phyloP scores from a whole-genome alignment of 1,140 invertebrate species.

The Pentalonia nigronervosa region DNA sequence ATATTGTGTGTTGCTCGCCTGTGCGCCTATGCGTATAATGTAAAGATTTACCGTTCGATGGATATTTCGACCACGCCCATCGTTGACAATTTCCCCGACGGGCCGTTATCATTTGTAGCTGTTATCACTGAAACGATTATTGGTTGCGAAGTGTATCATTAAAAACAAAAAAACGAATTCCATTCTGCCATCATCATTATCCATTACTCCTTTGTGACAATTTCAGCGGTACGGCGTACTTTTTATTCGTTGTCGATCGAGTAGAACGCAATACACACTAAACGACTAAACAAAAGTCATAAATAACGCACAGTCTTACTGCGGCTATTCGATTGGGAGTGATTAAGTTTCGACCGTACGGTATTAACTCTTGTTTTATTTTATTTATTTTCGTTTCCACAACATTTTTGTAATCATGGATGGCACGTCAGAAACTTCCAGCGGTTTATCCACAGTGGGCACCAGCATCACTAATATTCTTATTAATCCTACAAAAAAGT shows the following conservation, averaged over 20 bases:
- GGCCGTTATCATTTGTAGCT: neutral
- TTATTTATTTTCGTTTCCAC: neutral
- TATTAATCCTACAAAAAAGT: conserved; percentile 38
- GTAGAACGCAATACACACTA: neutral
- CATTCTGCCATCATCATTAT: neutral
- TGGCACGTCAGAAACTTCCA: neutral
- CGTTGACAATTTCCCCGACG: neutral
- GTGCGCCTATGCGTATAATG: neutral
- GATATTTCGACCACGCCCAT: neutral
- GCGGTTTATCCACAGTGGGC: neutral
- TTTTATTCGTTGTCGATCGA: neutral
- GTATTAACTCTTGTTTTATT: neutral
- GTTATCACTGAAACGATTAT: conserved; percentile 23
- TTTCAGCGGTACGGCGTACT: neutral
- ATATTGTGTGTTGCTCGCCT: neutral
- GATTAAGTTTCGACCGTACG: neutral
- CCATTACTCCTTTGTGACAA: conserved; percentile 17
- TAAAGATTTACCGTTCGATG: neutral
- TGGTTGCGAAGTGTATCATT: neutral
- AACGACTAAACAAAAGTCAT: neutral
- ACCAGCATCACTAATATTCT: neutral
- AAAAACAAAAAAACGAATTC: neutral
- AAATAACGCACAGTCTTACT: neutral
- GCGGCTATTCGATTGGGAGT: conserved; percentile 1
- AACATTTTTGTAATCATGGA: neutral